Conservation (phyloP, 2,797 vertebrate genomes). For the Labeo calbasu region DNA sequence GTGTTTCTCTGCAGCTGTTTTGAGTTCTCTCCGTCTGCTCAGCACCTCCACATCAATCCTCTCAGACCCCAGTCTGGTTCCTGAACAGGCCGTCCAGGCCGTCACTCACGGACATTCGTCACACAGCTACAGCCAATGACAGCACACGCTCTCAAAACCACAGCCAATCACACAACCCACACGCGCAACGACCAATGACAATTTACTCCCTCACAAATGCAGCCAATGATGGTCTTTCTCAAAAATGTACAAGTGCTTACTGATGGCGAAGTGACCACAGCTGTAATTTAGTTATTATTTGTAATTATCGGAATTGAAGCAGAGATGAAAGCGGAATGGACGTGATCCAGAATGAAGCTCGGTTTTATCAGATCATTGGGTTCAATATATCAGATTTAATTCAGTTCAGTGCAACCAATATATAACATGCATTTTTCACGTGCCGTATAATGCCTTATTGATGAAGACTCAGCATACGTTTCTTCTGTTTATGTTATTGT, state of each 20-base stretch:
- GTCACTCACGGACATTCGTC: conserved; percentile 75
- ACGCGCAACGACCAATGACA: not conserved
- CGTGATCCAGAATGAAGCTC: not conserved
- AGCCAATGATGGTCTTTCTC: not conserved
- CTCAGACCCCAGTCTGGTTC: conserved; percentile 85
- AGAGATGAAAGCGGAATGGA: not conserved
- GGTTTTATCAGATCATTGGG: not conserved
- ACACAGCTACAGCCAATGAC: conserved; percentile 56
- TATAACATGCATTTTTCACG: not conserved
- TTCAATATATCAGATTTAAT: no score
- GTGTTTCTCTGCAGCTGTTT: conserved; percentile 78
- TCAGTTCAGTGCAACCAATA: not conserved
- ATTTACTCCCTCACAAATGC: not conserved
- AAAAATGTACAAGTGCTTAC: not conserved
- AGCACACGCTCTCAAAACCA: conserved; percentile 60
- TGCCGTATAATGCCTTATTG: not conserved
- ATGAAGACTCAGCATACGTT: not conserved
- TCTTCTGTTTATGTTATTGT: not conserved
- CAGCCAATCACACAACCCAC: conserved; percentile 46
- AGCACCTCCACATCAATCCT: conserved; percentile 93
- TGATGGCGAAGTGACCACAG: not conserved
- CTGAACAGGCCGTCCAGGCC: conserved; percentile 87
- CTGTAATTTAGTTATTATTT: not conserved
- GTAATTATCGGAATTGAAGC: not conserved
- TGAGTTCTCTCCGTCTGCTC: conserved; percentile 92